Conservation (phyloP, 2,888 invertebrate genomes). For the Ormyrus rosae region DNA sequence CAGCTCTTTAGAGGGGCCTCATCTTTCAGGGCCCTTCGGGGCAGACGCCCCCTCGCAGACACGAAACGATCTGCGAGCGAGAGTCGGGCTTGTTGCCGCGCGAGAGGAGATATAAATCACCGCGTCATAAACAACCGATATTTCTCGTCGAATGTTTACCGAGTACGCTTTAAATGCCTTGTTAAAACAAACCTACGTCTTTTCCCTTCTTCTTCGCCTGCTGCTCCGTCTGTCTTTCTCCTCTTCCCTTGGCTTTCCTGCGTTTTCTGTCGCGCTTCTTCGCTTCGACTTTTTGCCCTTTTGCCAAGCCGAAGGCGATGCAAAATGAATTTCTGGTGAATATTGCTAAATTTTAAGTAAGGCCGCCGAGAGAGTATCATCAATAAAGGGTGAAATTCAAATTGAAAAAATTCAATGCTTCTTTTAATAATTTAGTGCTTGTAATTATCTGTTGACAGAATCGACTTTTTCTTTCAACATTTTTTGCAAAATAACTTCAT, state of each 20-base stretch:
- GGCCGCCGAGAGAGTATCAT: no score
- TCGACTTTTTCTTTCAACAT: no score
- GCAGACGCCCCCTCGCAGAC: conserved; percentile 60
- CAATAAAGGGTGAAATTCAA: no score
- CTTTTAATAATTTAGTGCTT: no score
- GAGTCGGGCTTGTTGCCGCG: conserved; percentile 1
- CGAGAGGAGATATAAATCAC: conserved; percentile 74
- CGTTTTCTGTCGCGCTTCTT: conserved; percentile 1
- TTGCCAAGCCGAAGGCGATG: no score
- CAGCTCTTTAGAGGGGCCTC: conserved; percentile 40
- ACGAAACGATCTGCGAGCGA: conserved; percentile 64
- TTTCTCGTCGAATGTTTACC: conserved; percentile 76
- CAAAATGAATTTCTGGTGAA: no score
- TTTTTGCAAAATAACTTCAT: no score
- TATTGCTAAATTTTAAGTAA: no score
- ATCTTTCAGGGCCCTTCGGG: conserved; percentile 39
- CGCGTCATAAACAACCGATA: conserved; percentile 75
- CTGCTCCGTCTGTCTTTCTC: conserved; percentile 10
- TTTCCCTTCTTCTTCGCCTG: conserved; percentile 54
- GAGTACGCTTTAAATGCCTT: conserved; percentile 76
- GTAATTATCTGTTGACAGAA: no score
- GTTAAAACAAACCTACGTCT: conserved; percentile 76
- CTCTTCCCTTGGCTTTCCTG: background rate
- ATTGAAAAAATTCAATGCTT: no score
- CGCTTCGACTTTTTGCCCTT: background rate